Percentiles rank a stretch among this genome's conserved stretches.
These are phyloP conservation scores for Rhodeus uyekii DNA, from an alignment of 2,797 vertebrate species.

Conservation along the genomic window DNA sequence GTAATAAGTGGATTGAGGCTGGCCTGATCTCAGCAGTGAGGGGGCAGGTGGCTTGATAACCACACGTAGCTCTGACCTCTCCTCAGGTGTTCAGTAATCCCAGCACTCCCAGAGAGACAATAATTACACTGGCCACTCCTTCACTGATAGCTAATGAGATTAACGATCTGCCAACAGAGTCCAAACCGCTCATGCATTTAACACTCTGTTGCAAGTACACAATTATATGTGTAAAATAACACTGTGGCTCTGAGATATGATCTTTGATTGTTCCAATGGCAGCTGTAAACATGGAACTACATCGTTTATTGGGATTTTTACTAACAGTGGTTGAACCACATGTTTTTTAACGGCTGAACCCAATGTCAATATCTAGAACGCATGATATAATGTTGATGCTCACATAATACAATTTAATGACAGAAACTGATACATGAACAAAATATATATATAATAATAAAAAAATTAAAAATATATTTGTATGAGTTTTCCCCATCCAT, in stretches of 20 bases:
- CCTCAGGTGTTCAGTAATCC: conserved; percentile 46
- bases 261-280: background rate
- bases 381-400: background rate
- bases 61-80: conserved; percentile 39
- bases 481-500: no score
- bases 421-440: background rate
- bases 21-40: conserved; percentile 15
- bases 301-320: background rate
- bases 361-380: background rate
- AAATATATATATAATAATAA: no score
- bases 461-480: no score
- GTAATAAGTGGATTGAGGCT: conserved; percentile 33
- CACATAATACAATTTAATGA: background rate
- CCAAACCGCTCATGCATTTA: conserved; percentile 4
- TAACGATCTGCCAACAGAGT: conserved; percentile 25
- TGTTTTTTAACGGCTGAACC: background rate
- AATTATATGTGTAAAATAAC: background rate
- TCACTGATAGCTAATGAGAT: conserved; percentile 45
- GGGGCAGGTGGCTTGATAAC: conserved; percentile 27
- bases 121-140: conserved; percentile 47
- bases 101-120: conserved; percentile 30
- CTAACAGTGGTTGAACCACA: background rate
- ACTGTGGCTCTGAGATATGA: background rate
- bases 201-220: background rate
- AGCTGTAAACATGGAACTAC: background rate